Conservation (phyloP, 2,888 invertebrate species). For the Himalopsyche japonica region DNA sequence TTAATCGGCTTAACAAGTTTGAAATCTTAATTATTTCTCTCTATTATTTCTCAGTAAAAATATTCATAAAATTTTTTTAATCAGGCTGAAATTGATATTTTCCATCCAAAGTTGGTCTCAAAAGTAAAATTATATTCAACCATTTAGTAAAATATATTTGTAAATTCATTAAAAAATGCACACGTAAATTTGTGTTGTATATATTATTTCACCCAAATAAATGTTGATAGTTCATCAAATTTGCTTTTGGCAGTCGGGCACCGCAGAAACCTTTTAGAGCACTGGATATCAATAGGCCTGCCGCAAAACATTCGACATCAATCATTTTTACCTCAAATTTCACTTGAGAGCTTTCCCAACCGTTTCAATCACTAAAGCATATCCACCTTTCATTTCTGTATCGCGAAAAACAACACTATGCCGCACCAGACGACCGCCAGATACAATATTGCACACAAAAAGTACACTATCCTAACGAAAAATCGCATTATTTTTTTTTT, state of each 20-base stretch:
- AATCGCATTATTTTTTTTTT: too few species aligned
- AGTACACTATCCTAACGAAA: not conserved
- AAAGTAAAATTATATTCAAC: too few species aligned
- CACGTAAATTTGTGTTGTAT: too few species aligned
- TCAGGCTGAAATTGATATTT: too few species aligned
- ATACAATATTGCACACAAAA: not conserved
- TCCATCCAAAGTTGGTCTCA: too few species aligned
- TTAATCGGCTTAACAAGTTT: too few species aligned
- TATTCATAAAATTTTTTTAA: too few species aligned
- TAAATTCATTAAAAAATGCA: too few species aligned
- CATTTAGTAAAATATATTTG: too few species aligned
- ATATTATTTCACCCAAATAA: too few species aligned
- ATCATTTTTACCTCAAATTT: slow-evolving; percentile 40
- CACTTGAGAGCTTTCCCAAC: slow-evolving; percentile 32
- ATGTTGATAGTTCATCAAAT: not conserved
- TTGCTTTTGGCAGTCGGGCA: not conserved
- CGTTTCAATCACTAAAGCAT: slow-evolving; percentile 20
- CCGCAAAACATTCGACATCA: slow-evolving; percentile 38
- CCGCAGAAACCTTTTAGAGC: not conserved
- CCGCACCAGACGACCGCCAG: not conserved
- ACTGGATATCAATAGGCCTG: slow-evolving; percentile 15
- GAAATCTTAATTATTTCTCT: too few species aligned
- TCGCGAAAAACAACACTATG: not conserved
- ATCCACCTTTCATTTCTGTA: slow-evolving; percentile 3
- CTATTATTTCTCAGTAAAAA: too few species aligned